Conservation (phyloP, 2,888 invertebrate genomes). For the Cephonodes hylas region DNA sequence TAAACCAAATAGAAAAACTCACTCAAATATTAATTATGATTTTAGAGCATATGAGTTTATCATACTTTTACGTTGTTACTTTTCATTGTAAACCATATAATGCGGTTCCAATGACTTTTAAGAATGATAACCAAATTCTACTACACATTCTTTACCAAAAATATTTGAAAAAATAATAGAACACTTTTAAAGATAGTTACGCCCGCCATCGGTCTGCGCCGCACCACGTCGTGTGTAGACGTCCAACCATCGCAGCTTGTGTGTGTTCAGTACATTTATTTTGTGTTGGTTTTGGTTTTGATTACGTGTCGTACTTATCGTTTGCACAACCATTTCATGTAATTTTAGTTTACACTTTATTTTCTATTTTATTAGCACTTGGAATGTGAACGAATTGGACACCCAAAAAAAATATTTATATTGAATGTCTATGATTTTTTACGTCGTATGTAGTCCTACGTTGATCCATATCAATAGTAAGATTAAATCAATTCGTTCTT, state of each 20-base stretch:
- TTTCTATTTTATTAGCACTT: background rate
- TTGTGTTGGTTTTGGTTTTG: constrained; percentile 40
- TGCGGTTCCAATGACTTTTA: too few relatives aligned
- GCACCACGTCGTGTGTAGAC: constrained; percentile 12
- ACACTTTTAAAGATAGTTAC: too few relatives aligned
- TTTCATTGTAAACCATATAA: too few relatives aligned
- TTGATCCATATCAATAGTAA: too few relatives aligned
- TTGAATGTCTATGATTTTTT: background rate
- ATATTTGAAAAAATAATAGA: too few relatives aligned
- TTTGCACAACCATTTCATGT: constrained; percentile 56
- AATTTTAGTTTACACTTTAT: constrained; percentile 26
- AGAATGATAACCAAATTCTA: too few relatives aligned
- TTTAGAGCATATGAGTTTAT: too few relatives aligned
- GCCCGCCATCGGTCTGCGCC: background rate
- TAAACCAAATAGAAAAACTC: too few relatives aligned
- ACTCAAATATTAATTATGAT: too few relatives aligned
- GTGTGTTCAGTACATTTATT: constrained; percentile 35
- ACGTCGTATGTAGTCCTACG: too few relatives aligned
- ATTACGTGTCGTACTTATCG: constrained; percentile 46
- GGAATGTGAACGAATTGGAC: background rate
- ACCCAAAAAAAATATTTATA: background rate
- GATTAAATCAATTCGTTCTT: background rate
- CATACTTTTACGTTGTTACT: too few relatives aligned
- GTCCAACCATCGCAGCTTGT: constrained; percentile 11
- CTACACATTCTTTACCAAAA: too few relatives aligned